Base-by-base conservation (phyloP, 2,797 vertebrate genomes). In the Siniperca scherzeri region DNA sequence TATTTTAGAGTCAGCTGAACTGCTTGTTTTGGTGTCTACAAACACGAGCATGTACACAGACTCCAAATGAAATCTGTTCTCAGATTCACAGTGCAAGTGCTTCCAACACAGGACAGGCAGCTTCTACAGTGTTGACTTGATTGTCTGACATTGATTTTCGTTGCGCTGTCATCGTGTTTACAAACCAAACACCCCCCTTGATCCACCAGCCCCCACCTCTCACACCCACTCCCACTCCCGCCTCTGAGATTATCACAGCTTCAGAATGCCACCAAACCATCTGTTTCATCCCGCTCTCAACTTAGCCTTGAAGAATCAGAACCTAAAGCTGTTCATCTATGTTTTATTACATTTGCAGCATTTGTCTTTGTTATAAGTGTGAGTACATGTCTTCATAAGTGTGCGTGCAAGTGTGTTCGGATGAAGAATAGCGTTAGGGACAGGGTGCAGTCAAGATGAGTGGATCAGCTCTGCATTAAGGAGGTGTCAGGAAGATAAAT, bases 401-500 rank as follows among this genome's bases (percentile, higher is more conserved):
- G 61, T 60, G 57, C 56, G 17, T 42, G 75, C 10, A 10, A 50
- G 21, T 44, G 67, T 8, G 38, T 36, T 36, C 22, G 65, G 50
- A 16, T 84, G 84, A 76, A 71, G 65, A 75, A 62, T 38, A 66
- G 74, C 7, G 22, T 56, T 66, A 42, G 38, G 70, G 72, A 78
- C 84, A 48, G 16, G 73, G 64, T 3, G 59, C 77, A 67, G 81
- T 85, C 90, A 85, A 86, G 88, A 82, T 80, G 91, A 94, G 92
- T 91, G 92, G 89, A 94, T 95, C 91, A 94, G 88, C 83, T 77
- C 87, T 88, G 91, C 90, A 89, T 95, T 94, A 94, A 83, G 80
- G 88, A 85, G 85, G 89, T 94, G 95, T 95, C 94, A 93, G 87
- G 89, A 95, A 94, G 95, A 96, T 86, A 91, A 94, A 96, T 92